A percentile compares a stretch with the other conserved stretches of the same genome.
Conservation (phyloP, 2,113 vertebrate species). For the Leucoraja erinaceus region DNA sequence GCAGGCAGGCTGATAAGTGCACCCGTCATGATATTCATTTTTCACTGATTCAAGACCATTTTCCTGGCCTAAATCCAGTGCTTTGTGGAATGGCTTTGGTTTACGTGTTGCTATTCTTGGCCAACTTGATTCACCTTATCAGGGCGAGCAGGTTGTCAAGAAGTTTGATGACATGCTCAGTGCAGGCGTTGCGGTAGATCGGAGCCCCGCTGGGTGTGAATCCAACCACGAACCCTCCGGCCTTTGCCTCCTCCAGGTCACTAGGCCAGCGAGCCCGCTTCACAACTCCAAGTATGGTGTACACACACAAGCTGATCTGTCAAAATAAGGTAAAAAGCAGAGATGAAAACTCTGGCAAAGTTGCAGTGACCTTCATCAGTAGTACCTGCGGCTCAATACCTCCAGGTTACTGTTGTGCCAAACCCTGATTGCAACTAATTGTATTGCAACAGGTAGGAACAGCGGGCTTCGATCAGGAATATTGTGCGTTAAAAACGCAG, state of each 20-base stretch:
- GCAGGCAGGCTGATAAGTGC: conserved; percentile 1
- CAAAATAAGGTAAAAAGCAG: conserved; percentile 39
- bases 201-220: conserved; percentile 67
- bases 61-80: conserved; percentile 35
- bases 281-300: conserved; percentile 77
- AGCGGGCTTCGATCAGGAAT: neutral
- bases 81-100: conserved; percentile 33
- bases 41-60: conserved; percentile 30
- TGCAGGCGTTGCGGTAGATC: conserved; percentile 82
- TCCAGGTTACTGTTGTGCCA: neutral
- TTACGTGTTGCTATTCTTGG: conserved; percentile 38
- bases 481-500: neutral
- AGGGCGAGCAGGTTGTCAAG: conserved; percentile 85
- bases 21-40: neutral
- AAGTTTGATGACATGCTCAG: conserved; percentile 71
- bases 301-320: conserved; percentile 84
- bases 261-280: conserved; percentile 83
- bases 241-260: conserved; percentile 78
- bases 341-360: conserved; percentile 34
- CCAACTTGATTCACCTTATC: conserved; percentile 70
- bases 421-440: conserved; percentile 18
- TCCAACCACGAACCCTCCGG: conserved; percentile 80
- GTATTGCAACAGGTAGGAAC: conserved; percentile 3
- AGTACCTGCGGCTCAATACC: conserved; percentile 35
- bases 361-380: conserved; percentile 34